These are phyloP conservation scores for Microcaecilia unicolor DNA, from an alignment of 2,797 vertebrate species.

Conservation along the genomic window DNA sequence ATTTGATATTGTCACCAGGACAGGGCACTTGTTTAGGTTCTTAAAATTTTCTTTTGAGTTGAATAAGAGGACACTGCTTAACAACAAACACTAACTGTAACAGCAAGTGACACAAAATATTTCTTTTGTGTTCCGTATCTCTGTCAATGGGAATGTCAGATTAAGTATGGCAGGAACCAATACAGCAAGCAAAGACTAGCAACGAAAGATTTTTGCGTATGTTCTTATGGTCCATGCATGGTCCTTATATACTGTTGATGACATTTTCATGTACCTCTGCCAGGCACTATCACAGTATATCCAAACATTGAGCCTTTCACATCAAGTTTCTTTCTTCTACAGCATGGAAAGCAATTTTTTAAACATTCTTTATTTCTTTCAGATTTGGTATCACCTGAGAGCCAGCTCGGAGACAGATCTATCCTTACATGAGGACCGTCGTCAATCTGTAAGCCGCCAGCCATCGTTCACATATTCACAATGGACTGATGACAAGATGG, in stretches of 20 bases:
- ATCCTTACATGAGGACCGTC: constrained; percentile 66
- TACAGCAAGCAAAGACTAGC: constrained; percentile 12
- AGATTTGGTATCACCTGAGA: constrained; percentile 75
- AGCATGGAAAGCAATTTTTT: not conserved
- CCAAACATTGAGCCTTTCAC: too few species aligned
- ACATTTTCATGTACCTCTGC: not conserved
- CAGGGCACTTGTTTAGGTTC: constrained; percentile 10
- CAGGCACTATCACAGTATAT: not conserved
- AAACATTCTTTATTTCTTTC: constrained; percentile 25
- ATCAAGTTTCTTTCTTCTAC: too few species aligned
- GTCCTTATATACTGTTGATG: not conserved
- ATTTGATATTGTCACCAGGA: constrained; percentile 12
- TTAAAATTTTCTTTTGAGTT: not conserved
- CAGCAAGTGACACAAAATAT: too few species aligned
- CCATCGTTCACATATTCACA: constrained; percentile 95
- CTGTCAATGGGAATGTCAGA: constrained; percentile 3
- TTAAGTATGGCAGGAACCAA: not conserved
- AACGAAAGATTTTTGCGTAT: constrained; percentile 19
- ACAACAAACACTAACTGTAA: constrained; percentile 35
- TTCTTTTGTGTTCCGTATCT: constrained; percentile 17
- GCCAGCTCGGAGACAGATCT: constrained; percentile 32
- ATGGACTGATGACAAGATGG: constrained; percentile 86
- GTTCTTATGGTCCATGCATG: constrained; percentile 4
- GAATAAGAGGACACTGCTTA: constrained; percentile 27
- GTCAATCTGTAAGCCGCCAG: constrained; percentile 91